These are phyloP conservation scores for Spea hammondii DNA, from an alignment of 2,797 vertebrate species.

Conservation along the genomic window DNA sequence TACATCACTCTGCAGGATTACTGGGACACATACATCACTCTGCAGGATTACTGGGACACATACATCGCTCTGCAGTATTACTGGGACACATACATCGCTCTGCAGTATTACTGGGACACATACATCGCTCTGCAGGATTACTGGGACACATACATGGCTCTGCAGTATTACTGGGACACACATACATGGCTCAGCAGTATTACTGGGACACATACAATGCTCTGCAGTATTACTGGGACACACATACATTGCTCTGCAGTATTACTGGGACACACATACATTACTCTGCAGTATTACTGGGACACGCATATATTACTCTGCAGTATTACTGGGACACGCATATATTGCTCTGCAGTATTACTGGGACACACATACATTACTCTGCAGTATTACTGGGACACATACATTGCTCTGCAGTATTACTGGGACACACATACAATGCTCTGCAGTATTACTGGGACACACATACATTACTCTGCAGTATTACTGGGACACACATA, in stretches of 20 bases:
- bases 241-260: background rate
- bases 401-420: conserved; percentile 9
- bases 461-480: background rate
- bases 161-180: background rate
- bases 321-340: conserved; percentile 3
- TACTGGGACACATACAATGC: background rate
- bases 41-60: conserved; percentile 16
- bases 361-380: background rate
- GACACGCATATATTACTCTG: background rate
- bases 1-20: conserved; percentile 6
- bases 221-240: background rate
- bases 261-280: background rate
- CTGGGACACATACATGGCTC: background rate
- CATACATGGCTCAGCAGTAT: background rate
- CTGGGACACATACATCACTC: background rate
- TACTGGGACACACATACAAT: background rate
- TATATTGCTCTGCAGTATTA: background rate
- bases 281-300: background rate
- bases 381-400: background rate
- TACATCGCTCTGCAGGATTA: background rate
- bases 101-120: background rate
- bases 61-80: background rate
- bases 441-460: background rate
- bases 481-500: background rate
- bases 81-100: background rate